These are phyloP conservation scores for Tuta absoluta DNA, from an alignment of 2,888 invertebrate genomes.

Conservation along the genomic window DNA sequence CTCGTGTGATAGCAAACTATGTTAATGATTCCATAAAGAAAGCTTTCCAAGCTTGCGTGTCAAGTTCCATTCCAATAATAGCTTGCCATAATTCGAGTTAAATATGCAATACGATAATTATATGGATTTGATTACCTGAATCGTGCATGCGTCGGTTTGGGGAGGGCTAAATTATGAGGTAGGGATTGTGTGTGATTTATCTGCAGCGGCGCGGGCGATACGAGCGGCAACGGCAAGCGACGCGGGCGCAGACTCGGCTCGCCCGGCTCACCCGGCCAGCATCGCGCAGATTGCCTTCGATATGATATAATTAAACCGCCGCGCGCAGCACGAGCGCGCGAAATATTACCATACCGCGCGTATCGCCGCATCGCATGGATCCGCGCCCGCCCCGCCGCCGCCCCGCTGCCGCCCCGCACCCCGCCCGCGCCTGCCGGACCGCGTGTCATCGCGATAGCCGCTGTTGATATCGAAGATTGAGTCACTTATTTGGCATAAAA, in stretches of 20 bases:
- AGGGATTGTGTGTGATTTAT: slow-evolving; percentile 41
- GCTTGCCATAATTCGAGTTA: slow-evolving; percentile 10
- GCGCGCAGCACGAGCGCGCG: slow-evolving; percentile 64
- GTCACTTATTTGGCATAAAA: slow-evolving; percentile 16
- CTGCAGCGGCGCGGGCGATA: slow-evolving; percentile 33
- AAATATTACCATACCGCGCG: slow-evolving; percentile 70
- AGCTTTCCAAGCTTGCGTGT: slow-evolving; percentile 2
- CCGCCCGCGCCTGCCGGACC: background rate
- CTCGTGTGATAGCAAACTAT: slow-evolving; percentile 9
- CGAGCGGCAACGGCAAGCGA: slow-evolving; percentile 30
- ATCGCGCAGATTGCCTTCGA: slow-evolving; percentile 52
- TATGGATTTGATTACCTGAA: slow-evolving; percentile 24
- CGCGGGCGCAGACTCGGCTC: slow-evolving; percentile 20
- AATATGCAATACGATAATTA: slow-evolving; percentile 24
- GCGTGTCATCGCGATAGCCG: slow-evolving; percentile 5
- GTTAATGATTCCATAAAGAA: background rate
- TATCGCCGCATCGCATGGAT: slow-evolving; percentile 35
- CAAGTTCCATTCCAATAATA: background rate
- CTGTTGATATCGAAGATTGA: slow-evolving; percentile 16
- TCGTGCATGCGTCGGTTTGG: slow-evolving; percentile 36
- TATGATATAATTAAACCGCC: slow-evolving; percentile 71
- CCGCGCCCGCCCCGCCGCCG: slow-evolving; percentile 34
- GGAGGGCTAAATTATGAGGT: slow-evolving; percentile 39
- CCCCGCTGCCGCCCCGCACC: slow-evolving; percentile 7
- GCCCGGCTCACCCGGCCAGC: slow-evolving; percentile 30